Evolutionary conservation across 2,113 vertebrate genomes (phyloP).

Genomic region (Rhinolophus sinicus): DNA sequence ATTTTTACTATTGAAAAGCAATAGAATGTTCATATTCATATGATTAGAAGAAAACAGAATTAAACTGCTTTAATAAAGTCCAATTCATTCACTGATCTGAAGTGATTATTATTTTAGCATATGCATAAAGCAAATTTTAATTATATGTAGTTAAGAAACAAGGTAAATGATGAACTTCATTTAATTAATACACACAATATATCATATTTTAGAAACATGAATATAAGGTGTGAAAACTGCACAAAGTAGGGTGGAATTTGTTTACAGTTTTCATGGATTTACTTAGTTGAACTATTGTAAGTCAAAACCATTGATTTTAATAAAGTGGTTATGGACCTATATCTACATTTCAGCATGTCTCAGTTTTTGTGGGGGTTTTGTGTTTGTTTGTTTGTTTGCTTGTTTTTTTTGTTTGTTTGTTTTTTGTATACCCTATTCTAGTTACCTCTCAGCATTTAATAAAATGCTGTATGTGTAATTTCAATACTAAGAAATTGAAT

Average conservation of each 20-base stretch:
- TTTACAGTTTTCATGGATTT: neutral
- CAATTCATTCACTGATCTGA: neutral
- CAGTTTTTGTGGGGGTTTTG: too few relatives aligned
- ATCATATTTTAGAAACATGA: neutral
- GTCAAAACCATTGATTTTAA: neutral
- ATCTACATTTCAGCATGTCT: neutral
- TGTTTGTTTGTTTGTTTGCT: neutral
- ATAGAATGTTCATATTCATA: neutral
- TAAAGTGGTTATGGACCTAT: neutral
- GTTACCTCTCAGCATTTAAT: neutral
- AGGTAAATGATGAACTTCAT: neutral
- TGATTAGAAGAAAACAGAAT: neutral
- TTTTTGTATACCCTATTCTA: neutral
- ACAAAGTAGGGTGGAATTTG: neutral
- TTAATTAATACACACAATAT: neutral
- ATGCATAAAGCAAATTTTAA: neutral
- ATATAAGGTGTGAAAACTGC: neutral
- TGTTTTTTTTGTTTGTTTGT: neutral
- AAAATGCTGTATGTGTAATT: slow-evolving; percentile 52
- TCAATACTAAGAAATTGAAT: slow-evolving; percentile 4
- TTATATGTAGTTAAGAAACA: neutral
- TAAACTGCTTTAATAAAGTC: neutral
- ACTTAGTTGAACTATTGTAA: neutral
- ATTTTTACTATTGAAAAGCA: neutral
- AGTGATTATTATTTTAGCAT: neutral